phyloP scores from a whole-genome alignment of 2,797 vertebrate genomes.

The Aviceda cuculoides region DNA sequence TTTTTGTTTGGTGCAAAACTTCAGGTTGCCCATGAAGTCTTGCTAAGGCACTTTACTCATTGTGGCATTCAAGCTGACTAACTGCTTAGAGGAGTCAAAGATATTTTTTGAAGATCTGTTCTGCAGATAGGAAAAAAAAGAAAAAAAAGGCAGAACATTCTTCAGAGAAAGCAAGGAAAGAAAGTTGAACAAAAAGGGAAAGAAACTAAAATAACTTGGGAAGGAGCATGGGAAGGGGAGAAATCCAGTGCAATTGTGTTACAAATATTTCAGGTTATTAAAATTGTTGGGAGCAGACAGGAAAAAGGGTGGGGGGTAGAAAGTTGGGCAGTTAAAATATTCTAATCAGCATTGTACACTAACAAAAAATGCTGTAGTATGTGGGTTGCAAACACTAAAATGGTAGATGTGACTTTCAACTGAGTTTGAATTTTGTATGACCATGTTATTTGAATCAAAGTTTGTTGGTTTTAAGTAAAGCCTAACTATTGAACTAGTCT shows the following conservation, averaged over 20 bases:
- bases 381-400: not conserved
- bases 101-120: not conserved
- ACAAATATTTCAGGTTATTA: not conserved
- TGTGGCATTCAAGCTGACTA: not conserved
- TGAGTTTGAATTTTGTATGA: not conserved
- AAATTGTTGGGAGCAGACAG: not conserved
- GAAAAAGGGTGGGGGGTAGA: not conserved
- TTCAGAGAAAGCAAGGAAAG: not conserved
- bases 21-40: not conserved
- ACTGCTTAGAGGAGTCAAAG: not conserved
- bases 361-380: not conserved
- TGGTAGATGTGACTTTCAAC: not conserved
- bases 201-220: not conserved
- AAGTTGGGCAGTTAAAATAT: not conserved
- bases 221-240: not conserved
- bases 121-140: not conserved
- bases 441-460: not conserved
- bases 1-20: not conserved
- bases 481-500: not conserved
- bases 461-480: not conserved
- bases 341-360: not conserved
- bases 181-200: not conserved
- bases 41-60: not conserved
- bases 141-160: not conserved
- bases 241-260: not conserved